Evolutionary conservation across 2,113 vertebrate genomes (phyloP).

Genomic region (Mustela lutreola): DNA sequence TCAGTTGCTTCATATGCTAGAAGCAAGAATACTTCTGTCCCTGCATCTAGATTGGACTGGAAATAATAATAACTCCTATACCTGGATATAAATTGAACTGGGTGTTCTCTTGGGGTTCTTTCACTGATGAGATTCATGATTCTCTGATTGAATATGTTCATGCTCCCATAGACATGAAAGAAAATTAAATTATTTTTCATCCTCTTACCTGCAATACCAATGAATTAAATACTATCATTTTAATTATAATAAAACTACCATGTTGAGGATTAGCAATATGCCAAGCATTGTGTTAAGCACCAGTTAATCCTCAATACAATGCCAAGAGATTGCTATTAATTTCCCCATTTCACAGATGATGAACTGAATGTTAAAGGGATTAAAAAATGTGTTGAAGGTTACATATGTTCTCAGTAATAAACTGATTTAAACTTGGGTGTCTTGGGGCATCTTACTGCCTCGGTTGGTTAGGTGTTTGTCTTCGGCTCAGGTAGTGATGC

Average conservation of each 20-base stretch:
- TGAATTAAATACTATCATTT: conserved; percentile 9
- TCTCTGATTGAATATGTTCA: neutral
- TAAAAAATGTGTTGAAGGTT: neutral
- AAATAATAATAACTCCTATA: neutral
- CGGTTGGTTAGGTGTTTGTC: neutral
- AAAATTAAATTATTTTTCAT: neutral
- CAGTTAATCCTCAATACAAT: neutral
- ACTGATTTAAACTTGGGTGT: neutral
- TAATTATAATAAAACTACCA: neutral
- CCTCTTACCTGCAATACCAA: neutral
- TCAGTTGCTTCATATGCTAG: neutral
- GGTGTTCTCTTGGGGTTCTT: neutral
- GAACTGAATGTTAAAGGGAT: neutral
- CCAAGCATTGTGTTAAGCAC: neutral
- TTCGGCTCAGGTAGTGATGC: neutral
- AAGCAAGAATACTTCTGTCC: neutral
- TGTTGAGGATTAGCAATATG: neutral
- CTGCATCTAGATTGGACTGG: neutral
- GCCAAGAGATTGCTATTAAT: neutral
- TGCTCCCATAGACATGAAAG: neutral
- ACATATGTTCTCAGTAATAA: neutral
- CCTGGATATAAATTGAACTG: neutral
- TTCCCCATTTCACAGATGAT: conserved; percentile 23
- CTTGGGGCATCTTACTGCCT: neutral
- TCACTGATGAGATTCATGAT: neutral